Base-by-base conservation (phyloP, 2,888 invertebrate genomes). In the Calameuta filiformis region DNA sequence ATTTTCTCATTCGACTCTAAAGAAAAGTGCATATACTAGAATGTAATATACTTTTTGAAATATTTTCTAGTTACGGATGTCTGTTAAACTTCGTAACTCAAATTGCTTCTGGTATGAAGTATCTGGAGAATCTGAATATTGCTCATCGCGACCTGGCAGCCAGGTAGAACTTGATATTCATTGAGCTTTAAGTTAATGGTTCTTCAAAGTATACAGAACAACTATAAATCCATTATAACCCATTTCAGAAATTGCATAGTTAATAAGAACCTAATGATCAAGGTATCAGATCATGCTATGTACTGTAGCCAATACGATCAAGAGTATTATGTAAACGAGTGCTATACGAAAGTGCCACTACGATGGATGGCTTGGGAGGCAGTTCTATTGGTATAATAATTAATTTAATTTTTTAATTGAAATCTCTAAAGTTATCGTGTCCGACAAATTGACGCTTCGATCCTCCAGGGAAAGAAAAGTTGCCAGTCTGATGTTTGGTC, bases 361-460 rank as follows among this genome's bases (percentile, higher is more conserved):
- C 94, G 98, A 79, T 98, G 98, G 98, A 97, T 98, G 97, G 95
- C 97, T 3, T 97, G 97, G 97, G 97, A 98, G 90, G 96, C 96
- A 84, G 93, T 97, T 37, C 92, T 97, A 74, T 92, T 96, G 94
- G 96, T 96, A 92, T 56, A 93, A 93, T 91, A 76, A 71, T 30
- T 30, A 23, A 30, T 69, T 31, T n/a, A 77, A 77, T 75, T 34
- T 35, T 73, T 40, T 68, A 34, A 79, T 76, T 56, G 9, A 23
- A 56, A 56, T 56, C 68, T 56, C 73, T 12, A n/a, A 34, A 30
- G 15, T 30, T n/a, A n/a, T 9, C 11, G 71, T 56, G 23, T 9
- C 9, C 56, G 23, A 56, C 2, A 23, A 56, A 9, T 23, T 56
- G 56, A 23, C 56, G 6, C 2, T 56, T 9, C 11, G 11, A 71